Conservation (phyloP, 1,140 invertebrate species). For the Ectropis grisescens region DNA sequence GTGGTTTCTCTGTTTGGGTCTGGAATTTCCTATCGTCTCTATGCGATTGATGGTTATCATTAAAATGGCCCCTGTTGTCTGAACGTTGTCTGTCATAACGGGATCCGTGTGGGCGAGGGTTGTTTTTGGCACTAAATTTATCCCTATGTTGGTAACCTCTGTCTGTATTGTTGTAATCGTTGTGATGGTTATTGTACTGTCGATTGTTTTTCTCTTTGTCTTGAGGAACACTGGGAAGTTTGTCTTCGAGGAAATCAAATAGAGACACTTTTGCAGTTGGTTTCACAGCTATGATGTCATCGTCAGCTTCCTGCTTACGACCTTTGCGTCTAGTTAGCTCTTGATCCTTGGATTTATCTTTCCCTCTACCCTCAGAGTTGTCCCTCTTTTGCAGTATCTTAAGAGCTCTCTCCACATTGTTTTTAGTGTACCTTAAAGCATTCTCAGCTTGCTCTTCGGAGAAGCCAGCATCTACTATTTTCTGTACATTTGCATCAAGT, state of each 20-base stretch:
- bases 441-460: slow-evolving; percentile 82
- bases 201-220: slow-evolving; percentile 53
- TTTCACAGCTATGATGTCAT: slow-evolving; percentile 75
- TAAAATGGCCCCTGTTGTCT: slow-evolving; percentile 39
- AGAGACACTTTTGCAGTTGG: slow-evolving; percentile 87
- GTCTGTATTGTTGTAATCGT: slow-evolving; percentile 45
- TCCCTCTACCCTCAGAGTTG: slow-evolving; percentile 55
- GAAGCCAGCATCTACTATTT: slow-evolving; percentile 85
- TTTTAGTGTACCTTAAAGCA: slow-evolving; percentile 79
- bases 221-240: slow-evolving; percentile 77
- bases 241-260: slow-evolving; percentile 90
- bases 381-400: slow-evolving; percentile 76
- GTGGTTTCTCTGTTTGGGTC: slow-evolving; percentile 59
- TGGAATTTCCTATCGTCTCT: slow-evolving; percentile 60
- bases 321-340: slow-evolving; percentile 65
- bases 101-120: slow-evolving; percentile 32
- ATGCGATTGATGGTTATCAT: slow-evolving; percentile 39
- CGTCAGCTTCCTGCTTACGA: slow-evolving; percentile 59
- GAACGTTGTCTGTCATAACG: slow-evolving; percentile 44
- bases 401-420: slow-evolving; percentile 81
- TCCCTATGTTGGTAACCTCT: slow-evolving; percentile 37
- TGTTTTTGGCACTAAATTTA: slow-evolving; percentile 39
- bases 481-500: slow-evolving; percentile 84
- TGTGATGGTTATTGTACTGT: slow-evolving; percentile 26
- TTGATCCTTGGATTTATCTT: slow-evolving; percentile 52